Evolutionary conservation across 2,888 invertebrate species (phyloP).

Genomic region (Hipparchia semele): DNA sequence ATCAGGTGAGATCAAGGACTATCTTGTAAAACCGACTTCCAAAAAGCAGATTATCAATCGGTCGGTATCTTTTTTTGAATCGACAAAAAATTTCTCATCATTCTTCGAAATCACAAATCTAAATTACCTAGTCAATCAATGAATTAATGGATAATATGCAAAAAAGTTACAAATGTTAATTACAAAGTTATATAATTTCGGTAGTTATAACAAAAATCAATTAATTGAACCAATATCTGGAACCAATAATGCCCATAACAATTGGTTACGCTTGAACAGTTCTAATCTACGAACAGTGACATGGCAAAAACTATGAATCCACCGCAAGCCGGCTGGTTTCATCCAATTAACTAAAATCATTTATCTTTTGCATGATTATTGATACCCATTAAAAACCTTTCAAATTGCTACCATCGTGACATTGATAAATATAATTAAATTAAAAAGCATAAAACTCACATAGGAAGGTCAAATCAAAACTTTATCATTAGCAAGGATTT

Average conservation of each 20-base stretch:
- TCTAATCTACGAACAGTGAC: conserved; percentile 76
- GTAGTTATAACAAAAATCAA: conserved; percentile 43
- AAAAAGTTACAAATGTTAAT: conserved; percentile 25
- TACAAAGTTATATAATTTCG: conserved; percentile 23
- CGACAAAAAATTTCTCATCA: too few species aligned
- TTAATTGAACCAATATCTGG: conserved; percentile 63
- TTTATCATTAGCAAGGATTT: neutral
- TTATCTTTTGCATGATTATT: conserved; percentile 70
- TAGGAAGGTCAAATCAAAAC: neutral
- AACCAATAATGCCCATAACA: conserved; percentile 65
- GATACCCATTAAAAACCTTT: conserved; percentile 27
- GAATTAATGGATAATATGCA: neutral
- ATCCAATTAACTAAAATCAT: conserved; percentile 74
- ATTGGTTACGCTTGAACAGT: conserved; percentile 70
- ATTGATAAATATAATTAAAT: conserved; percentile 31
- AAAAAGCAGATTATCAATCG: neutral
- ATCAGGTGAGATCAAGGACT: too few species aligned
- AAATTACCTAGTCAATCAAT: neutral
- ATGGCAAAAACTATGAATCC: conserved; percentile 61
- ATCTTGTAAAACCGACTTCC: too few species aligned
- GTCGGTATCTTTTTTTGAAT: too few species aligned
- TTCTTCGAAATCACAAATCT: neutral
- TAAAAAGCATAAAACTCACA: conserved; percentile 50
- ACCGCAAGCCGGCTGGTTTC: conserved; percentile 61
- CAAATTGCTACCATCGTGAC: conserved; percentile 23